A percentile compares a stretch with the other conserved stretches of the same genome.
These are phyloP conservation scores for Acronicta psi DNA, from an alignment of 2,888 invertebrate species.

Conservation along the genomic window DNA sequence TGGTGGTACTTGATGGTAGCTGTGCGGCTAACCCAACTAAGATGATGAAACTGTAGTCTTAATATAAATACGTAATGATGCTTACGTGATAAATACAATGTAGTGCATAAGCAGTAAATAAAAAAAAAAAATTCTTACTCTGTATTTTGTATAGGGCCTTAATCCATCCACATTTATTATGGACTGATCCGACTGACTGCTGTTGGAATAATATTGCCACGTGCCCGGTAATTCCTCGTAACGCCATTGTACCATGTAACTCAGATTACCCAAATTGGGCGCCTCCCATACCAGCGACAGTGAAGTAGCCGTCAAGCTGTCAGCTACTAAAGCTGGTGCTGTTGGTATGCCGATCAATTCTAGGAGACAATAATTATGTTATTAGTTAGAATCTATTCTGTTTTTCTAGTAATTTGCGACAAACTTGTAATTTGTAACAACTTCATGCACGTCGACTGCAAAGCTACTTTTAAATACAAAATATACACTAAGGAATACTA, in stretches of 20 bases:
- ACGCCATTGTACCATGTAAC: slow-evolving; percentile 93
- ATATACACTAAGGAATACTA: too few species aligned
- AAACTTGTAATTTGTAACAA: too few species aligned
- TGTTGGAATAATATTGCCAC: slow-evolving; percentile 95
- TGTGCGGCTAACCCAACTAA: too few species aligned
- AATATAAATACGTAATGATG: too few species aligned
- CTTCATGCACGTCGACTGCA: too few species aligned
- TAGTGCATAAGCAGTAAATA: too few species aligned
- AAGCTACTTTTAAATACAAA: too few species aligned
- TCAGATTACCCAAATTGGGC: slow-evolving; percentile 87
- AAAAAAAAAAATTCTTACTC: too few species aligned
- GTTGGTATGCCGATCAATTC: slow-evolving; percentile 92
- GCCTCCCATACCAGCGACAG: slow-evolving; percentile 95
- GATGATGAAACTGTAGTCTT: too few species aligned
- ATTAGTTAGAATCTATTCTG: background rate
- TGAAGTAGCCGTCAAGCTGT: slow-evolving; percentile 93
- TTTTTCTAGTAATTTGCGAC: too few species aligned
- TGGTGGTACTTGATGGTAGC: too few species aligned
- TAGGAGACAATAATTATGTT: slow-evolving; percentile 52
- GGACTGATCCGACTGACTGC: slow-evolving; percentile 91
- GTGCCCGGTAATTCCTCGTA: slow-evolving; percentile 91
- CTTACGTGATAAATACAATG: too few species aligned
- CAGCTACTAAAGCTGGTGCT: slow-evolving; percentile 93
- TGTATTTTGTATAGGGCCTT: slow-evolving; percentile 96
- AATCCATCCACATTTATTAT: slow-evolving; percentile 93